Evolutionary conservation across 2,113 vertebrate species (phyloP).

Genomic region (Dicentrarchus labrax): DNA sequence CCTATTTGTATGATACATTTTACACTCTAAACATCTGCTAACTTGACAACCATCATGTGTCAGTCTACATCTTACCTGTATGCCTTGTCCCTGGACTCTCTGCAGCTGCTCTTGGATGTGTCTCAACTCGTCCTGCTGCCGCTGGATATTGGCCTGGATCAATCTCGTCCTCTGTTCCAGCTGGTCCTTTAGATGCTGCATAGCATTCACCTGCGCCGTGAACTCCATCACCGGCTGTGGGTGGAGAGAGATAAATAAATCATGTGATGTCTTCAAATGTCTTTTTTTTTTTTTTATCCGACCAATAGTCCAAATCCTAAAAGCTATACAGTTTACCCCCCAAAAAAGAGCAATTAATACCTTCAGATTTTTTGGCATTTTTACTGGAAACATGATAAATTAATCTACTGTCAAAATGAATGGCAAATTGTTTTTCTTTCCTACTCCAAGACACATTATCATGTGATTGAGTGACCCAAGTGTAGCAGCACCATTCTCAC

Average conservation of each 20-base stretch:
- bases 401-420: neutral
- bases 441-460: neutral
- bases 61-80: slow-evolving; percentile 69
- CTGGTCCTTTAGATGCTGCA: slow-evolving; percentile 99
- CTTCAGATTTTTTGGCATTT: neutral
- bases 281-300: too few relatives aligned
- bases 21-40: neutral
- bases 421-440: neutral
- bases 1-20: neutral
- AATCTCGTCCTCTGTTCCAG: slow-evolving; percentile 95
- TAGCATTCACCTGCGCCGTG: slow-evolving; percentile 95
- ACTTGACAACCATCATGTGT: neutral
- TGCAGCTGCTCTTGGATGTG: slow-evolving; percentile 97
- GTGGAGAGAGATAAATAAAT: neutral
- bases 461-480: neutral
- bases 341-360: neutral
- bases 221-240: slow-evolving; percentile 90
- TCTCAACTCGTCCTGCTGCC: slow-evolving; percentile 94
- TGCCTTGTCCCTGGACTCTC: slow-evolving; percentile 93
- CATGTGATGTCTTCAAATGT: too few relatives aligned
- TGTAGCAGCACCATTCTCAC: slow-evolving; percentile 73
- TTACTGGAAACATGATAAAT: neutral
- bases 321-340: too few relatives aligned
- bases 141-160: slow-evolving; percentile 97
- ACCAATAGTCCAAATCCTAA: too few relatives aligned